Evolutionary conservation across 2,888 invertebrate species (phyloP).

Genomic region (Tryphoninae sp.): DNA sequence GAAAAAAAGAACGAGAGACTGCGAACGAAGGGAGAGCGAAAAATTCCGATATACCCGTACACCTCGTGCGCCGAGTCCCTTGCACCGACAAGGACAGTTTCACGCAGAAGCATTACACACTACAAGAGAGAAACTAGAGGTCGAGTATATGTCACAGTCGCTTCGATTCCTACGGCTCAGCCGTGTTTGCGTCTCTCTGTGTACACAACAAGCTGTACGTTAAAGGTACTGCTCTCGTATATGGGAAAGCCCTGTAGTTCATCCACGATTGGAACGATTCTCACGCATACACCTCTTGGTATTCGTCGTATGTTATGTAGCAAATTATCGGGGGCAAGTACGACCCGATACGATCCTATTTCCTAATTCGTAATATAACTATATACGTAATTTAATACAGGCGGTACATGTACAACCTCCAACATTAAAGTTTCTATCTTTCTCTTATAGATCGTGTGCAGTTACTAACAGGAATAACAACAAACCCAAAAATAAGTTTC

Average conservation of each 20-base stretch:
- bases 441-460: not conserved
- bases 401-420: not conserved
- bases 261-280: constrained; percentile 42
- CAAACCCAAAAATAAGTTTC: not conserved
- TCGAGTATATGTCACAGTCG: constrained; percentile 20
- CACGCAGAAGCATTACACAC: constrained; percentile 57
- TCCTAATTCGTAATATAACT: constrained; percentile 48
- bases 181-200: constrained; percentile 29
- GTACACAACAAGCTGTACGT: constrained; percentile 37
- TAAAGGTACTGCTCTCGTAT: not conserved
- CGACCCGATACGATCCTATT: constrained; percentile 44
- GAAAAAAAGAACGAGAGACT: constrained; percentile 26
- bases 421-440: not conserved
- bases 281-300: constrained; percentile 9
- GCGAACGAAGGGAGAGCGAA: constrained; percentile 3
- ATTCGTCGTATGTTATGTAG: constrained; percentile 17
- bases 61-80: constrained; percentile 46
- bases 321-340: constrained; percentile 47
- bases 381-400: constrained; percentile 28
- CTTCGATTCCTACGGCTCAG: not conserved
- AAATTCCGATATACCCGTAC: constrained; percentile 53
- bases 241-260: constrained; percentile 29
- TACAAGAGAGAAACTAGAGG: constrained; percentile 31
- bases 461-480: not conserved
- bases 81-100: constrained; percentile 26